Evolutionary conservation across 2,888 invertebrate species (phyloP), one percentile per base, ranked within the genome.

Genomic region (Cerceris ruficornis): DNA sequence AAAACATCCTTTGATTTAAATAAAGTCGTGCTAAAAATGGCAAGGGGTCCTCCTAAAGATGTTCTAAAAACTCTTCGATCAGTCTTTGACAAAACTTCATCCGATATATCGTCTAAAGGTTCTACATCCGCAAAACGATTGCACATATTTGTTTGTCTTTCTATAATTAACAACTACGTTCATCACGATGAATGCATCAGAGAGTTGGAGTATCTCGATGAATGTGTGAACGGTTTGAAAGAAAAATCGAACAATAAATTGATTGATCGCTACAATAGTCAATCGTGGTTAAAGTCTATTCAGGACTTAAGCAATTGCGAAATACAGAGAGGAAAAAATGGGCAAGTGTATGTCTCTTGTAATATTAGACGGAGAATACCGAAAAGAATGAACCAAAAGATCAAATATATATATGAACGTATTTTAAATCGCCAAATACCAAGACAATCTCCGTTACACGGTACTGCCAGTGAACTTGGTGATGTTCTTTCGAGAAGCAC

Each of bases 141-240:
- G 54, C 69, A 84, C 6, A 69, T 68, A 6, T 58, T 83, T 0
- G 39, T 85, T 13, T 88, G 88, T 72, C 72, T 78, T 11, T 55
- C 77, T 0, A n/a, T 77, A 11, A 39, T 42, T 0, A 64, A 67
- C 11, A 50, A 73, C n/a, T 8, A 41, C 13, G 46, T 28, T 7
- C 17, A 57, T n/a, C 81, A 72, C 66, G 42, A 57, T 0, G 54
- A 79, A 14, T 88, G 88, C 74, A 71, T 87, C 6, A 41, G 7
- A 0, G 80, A 86, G 41, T n/a, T 87, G 0, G 69, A 60, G 55
- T 50, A 61, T 0, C 59, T 88, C 9, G 70, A 77, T 0, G 57
- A 50, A 11, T 88, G 88, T 28, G 0, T 75, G 2, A 60, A 8
- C 1, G 15, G 6, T 17, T 2, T 9, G 9, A 41, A 59, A 28